Evolutionary conservation across 1,140 invertebrate species (phyloP).

Genomic region (Papilio glaucus): DNA sequence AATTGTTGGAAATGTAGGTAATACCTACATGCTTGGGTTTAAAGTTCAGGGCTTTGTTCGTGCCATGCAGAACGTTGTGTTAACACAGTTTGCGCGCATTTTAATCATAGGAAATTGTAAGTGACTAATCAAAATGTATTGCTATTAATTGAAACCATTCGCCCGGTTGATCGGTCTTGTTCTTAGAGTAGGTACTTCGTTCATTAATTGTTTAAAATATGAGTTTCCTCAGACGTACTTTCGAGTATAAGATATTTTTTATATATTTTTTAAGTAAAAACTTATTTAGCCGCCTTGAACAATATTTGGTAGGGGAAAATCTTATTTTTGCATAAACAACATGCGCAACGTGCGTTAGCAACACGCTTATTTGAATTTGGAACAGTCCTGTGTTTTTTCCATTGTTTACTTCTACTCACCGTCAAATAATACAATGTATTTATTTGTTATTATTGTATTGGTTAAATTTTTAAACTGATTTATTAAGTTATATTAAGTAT

Average conservation of each 20-base stretch:
- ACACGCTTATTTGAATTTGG: too few relatives aligned
- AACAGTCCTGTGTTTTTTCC: too few relatives aligned
- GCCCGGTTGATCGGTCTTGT: slow-evolving; percentile 35
- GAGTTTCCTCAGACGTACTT: background rate
- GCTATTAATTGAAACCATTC: slow-evolving; percentile 54
- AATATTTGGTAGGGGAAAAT: too few relatives aligned
- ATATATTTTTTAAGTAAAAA: too few relatives aligned
- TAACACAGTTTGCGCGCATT: slow-evolving; percentile 53
- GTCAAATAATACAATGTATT: too few relatives aligned
- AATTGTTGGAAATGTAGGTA: background rate
- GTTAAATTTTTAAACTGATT: too few relatives aligned
- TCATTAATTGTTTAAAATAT: background rate
- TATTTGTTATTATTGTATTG: too few relatives aligned
- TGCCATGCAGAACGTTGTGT: slow-evolving; percentile 47
- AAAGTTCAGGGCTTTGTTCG: slow-evolving; percentile 48
- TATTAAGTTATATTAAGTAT: too few relatives aligned
- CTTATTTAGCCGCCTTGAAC: too few relatives aligned
- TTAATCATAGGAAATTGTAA: slow-evolving; percentile 6
- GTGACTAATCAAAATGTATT: slow-evolving; percentile 47
- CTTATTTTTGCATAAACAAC: too few relatives aligned
- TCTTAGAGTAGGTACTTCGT: slow-evolving; percentile 5
- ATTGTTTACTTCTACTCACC: too few relatives aligned
- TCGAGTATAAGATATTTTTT: background rate
- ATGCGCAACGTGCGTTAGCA: too few relatives aligned
- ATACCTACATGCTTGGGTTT: slow-evolving; percentile 34